A percentile compares a stretch with the other conserved stretches of the same genome.
Evolutionary conservation across 2,797 vertebrate species (phyloP).

Genomic region (Betta splendens): DNA sequence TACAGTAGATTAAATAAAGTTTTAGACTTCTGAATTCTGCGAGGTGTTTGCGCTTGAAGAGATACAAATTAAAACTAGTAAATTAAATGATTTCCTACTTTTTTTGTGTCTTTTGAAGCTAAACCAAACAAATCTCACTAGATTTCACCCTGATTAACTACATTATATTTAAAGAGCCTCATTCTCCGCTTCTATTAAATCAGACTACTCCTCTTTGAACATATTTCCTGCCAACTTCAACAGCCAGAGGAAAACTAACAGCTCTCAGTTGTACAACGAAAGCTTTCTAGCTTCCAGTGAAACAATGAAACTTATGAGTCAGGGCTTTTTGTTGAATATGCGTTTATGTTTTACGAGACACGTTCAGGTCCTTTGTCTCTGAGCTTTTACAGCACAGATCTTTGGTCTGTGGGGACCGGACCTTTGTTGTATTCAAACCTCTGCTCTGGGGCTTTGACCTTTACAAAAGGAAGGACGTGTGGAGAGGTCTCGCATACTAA

Average conservation of each 20-base stretch:
- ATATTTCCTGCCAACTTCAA: slow-evolving; percentile 25
- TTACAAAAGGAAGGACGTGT: not conserved
- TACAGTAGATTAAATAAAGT: no score
- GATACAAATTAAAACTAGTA: no score
- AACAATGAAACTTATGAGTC: not conserved
- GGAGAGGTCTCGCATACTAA: not conserved
- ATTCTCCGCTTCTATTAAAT: slow-evolving; percentile 5
- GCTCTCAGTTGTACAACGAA: not conserved
- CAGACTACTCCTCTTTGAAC: slow-evolving; percentile 10
- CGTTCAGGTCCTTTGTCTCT: not conserved
- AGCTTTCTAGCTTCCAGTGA: slow-evolving; percentile 1
- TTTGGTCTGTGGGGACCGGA: not conserved
- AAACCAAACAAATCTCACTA: no score
- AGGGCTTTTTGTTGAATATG: not conserved
- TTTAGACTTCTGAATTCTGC: no score
- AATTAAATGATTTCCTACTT: no score
- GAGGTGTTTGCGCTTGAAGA: no score
- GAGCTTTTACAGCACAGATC: not conserved
- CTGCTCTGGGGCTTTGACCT: slow-evolving; percentile 1
- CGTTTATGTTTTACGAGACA: not conserved
- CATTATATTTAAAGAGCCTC: not conserved
- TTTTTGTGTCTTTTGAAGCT: no score
- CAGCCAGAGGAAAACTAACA: slow-evolving; percentile 15
- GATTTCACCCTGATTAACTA: no score
- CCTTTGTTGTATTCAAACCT: slow-evolving; percentile 12